Base-by-base conservation (phyloP, 2,797 vertebrate species). In the Sebastes vulpes region DNA sequence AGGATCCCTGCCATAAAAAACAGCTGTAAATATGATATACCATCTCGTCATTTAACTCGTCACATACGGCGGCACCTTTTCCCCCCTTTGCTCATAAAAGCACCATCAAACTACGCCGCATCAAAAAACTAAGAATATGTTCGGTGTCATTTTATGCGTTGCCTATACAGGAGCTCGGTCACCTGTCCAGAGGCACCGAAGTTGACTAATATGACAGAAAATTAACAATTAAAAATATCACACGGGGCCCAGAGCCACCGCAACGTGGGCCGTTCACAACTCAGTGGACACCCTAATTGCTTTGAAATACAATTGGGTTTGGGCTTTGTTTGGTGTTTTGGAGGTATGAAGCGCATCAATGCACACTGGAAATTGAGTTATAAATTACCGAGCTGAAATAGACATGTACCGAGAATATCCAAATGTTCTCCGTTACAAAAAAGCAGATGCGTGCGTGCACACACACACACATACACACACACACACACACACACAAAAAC, bases 291-390 rank as follows among this genome's bases (percentile, higher is more conserved):
- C 89, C 77, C 92, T 95, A 95, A 95, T 95, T 95, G 93, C 94
- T 93, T 94, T 92, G 88, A 93, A 94, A 94, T 90, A 94, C 95
- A 93, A 93, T 91, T 93, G 91, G 92, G 91, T 91, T 88, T 85
- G 84, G 90, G 85, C 92, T 93, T 92, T 94, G 92, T 95, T 94
- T 94, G 88, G 90, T 94, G 93, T 95, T 95, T 94, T 94, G 91
- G 92, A 92, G 91, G 92, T 93, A 91, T 86, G 92, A 88, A 75
- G 86, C 72, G 92, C 94, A 89, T 92, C 90, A 74, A 69, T 90
- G 93, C 92, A 90, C 95, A 92, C 85, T 93, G 90, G 91, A 95
- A 94, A 95, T 95, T 94, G 93, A 95, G 94, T 95, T 95, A 94
- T 95, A 95, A 95, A 95, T 95, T 95, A 95, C 94, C 35, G 68